Conservation (phyloP, 2,888 invertebrate genomes). For the Megalurothrips usitatus region DNA sequence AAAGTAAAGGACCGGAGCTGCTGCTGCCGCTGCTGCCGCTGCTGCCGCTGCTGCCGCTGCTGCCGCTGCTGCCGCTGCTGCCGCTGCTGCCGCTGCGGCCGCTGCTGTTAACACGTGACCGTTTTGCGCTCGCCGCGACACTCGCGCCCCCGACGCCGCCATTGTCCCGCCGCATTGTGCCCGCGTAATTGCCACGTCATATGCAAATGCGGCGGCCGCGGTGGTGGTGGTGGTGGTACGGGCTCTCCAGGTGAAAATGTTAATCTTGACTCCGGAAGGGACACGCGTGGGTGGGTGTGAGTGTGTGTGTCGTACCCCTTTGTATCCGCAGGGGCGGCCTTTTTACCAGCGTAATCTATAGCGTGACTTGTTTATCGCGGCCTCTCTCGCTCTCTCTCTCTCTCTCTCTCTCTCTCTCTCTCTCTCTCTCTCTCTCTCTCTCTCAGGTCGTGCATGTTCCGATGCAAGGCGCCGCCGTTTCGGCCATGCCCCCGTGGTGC, state of each 20-base stretch:
- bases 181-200: constrained; percentile 10
- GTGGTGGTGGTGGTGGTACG: not conserved
- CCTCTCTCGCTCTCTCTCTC: not conserved
- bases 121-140: not conserved
- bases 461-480: not conserved
- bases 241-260: constrained; percentile 17
- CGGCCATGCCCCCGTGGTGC: not conserved
- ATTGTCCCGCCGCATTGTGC: not conserved
- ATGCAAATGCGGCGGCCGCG: constrained; percentile 2
- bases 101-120: not conserved
- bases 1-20: no score
- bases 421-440: not conserved
- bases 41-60: no score
- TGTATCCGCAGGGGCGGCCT: not conserved
- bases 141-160: not conserved
- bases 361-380: constrained; percentile 14
- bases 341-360: constrained; percentile 17
- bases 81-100: no score
- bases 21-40: no score
- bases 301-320: no score
- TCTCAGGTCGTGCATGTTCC: not conserved
- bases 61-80: no score
- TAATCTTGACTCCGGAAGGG: not conserved
- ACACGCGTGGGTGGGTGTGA: not conserved
- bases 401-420: not conserved